Percentiles rank a stretch among this genome's conserved stretches.
Conservation (phyloP, 2,797 vertebrate species). For the Epinephelus coioides region DNA sequence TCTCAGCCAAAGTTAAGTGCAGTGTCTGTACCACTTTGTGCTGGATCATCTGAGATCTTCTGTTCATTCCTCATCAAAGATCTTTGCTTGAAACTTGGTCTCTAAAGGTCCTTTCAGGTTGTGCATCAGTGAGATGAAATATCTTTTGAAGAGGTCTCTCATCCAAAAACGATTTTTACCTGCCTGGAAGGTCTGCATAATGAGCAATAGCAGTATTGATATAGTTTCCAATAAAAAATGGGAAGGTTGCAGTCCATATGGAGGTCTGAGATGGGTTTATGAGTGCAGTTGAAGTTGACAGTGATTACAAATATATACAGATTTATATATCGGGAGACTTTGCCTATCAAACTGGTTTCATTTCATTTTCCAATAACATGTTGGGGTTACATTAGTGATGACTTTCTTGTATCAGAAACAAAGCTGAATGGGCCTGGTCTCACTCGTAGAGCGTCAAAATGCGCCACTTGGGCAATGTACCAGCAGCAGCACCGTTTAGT, state of each 20-base stretch:
- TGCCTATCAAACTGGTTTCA: too few species aligned
- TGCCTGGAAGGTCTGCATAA: not conserved
- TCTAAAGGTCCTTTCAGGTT: not conserved
- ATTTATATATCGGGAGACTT: too few species aligned
- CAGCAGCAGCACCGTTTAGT: too few species aligned
- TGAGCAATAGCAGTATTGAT: not conserved
- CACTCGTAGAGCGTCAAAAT: too few species aligned
- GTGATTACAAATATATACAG: not conserved
- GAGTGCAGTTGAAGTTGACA: conserved; percentile 63
- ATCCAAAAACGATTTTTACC: not conserved
- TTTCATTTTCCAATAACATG: too few species aligned
- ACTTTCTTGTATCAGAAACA: too few species aligned
- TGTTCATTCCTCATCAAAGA: conserved; percentile 10
- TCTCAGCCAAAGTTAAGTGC: not conserved
- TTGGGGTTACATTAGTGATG: too few species aligned
- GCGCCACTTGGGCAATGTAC: too few species aligned
- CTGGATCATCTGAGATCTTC: conserved; percentile 10
- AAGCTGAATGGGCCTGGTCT: too few species aligned
- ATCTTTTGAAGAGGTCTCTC: not conserved
- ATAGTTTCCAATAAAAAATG: conserved; percentile 5
- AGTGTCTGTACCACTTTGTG: conserved; percentile 10
- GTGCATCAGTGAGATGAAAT: conserved; percentile 8
- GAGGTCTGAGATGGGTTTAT: not conserved
- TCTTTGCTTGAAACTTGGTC: not conserved
- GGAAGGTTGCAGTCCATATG: not conserved